Evolutionary conservation across 2,797 vertebrate species (phyloP).

Genomic region (Clarias platycephalus): DNA sequence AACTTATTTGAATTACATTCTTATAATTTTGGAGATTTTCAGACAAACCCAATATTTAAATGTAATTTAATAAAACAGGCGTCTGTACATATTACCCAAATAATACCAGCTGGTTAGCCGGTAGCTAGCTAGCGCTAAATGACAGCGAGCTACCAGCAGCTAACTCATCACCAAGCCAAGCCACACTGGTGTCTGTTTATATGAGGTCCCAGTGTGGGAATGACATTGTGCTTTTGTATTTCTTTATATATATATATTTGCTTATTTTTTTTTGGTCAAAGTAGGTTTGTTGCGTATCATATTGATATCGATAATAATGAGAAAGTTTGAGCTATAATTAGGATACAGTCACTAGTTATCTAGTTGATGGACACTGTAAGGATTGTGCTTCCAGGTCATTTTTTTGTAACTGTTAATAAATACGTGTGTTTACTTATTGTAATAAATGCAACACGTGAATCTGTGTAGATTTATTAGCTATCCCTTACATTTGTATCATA

Average conservation of each 20-base stretch:
- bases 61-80: background rate
- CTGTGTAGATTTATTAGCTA: background rate
- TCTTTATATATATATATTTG: too few relatives aligned
- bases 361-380: background rate
- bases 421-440: too few relatives aligned
- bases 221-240: background rate
- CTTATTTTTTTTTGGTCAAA: background rate
- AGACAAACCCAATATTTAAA: background rate
- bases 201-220: background rate
- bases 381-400: background rate
- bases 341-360: background rate
- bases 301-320: too few relatives aligned
- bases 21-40: background rate
- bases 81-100: background rate
- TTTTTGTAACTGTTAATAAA: too few relatives aligned
- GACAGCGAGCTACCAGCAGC: background rate
- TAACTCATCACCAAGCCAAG: background rate
- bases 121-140: conserved; percentile 7
- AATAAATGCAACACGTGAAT: background rate
- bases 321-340: background rate
- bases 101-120: background rate
- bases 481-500: background rate
- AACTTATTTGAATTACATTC: too few relatives aligned
- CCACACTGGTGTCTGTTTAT: background rate
- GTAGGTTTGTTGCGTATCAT: background rate